Evolutionary conservation across 1,140 invertebrate genomes (phyloP).

Genomic region (Orchestia grillus): DNA sequence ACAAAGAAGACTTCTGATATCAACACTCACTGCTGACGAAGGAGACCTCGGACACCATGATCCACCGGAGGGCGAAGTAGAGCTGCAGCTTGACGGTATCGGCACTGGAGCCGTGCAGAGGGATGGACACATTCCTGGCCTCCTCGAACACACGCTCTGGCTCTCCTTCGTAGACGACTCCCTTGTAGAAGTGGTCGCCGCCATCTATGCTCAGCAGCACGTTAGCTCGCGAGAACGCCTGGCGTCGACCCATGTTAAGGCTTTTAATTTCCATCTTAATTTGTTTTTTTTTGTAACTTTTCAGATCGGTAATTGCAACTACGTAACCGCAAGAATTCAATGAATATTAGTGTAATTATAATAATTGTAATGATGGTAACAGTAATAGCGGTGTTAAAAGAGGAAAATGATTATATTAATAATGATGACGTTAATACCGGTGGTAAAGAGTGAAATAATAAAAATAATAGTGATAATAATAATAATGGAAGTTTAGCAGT

Average conservation of each 20-base stretch:
- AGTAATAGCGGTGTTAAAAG: too few species aligned
- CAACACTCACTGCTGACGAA: slow-evolving; percentile 76
- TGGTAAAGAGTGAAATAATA: too few species aligned
- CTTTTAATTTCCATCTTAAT: too few species aligned
- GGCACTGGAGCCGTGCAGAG: slow-evolving; percentile 83
- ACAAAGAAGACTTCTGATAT: slow-evolving; percentile 88
- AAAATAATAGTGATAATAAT: too few species aligned
- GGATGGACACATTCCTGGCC: slow-evolving; percentile 86
- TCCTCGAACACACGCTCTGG: slow-evolving; percentile 85
- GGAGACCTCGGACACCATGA: slow-evolving; percentile 88
- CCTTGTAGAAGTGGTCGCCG: slow-evolving; percentile 75
- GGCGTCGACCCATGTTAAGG: background rate
- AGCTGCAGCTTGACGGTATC: slow-evolving; percentile 84
- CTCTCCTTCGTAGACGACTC: slow-evolving; percentile 71
- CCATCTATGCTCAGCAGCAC: slow-evolving; percentile 81
- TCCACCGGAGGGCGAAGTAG: slow-evolving; percentile 87
- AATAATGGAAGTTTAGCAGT: background rate
- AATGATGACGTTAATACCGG: too few species aligned
- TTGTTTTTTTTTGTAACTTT: too few species aligned
- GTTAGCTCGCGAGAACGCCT: slow-evolving; percentile 80
- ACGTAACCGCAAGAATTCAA: too few species aligned
- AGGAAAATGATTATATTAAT: too few species aligned
- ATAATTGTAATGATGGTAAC: too few species aligned
- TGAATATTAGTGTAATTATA: too few species aligned
- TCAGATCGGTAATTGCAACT: too few species aligned